These are phyloP conservation scores for Syrphus vitripennis DNA, from an alignment of 2,888 invertebrate species.

Conservation along the genomic window DNA sequence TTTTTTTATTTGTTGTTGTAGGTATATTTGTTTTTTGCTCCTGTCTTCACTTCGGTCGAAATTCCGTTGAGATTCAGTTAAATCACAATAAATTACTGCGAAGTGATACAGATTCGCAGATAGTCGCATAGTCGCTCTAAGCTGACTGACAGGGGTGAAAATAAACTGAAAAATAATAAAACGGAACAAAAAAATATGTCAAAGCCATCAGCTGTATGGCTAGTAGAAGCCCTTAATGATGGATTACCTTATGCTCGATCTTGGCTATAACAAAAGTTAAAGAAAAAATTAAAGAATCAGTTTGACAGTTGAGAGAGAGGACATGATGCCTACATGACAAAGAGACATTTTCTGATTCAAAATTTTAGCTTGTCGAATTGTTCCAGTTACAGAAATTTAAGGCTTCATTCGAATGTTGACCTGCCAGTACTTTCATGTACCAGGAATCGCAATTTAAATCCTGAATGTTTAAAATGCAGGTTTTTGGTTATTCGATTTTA, in stretches of 20 bases:
- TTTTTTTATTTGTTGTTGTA: constrained; percentile 24
- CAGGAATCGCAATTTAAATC: no score
- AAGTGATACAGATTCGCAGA: constrained; percentile 68
- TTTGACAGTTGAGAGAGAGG: background rate
- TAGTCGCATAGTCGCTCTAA: constrained; percentile 55
- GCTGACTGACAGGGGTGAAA: constrained; percentile 61
- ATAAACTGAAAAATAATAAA: constrained; percentile 47
- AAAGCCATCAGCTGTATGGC: background rate
- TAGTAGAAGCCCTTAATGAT: constrained; percentile 15
- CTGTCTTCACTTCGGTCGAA: constrained; percentile 69
- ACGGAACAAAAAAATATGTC: constrained; percentile 10
- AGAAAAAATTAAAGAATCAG: background rate
- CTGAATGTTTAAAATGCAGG: no score
- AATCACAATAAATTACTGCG: constrained; percentile 71
- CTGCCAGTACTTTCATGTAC: no score
- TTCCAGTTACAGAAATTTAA: no score
- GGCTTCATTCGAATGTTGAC: no score
- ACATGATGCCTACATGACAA: background rate
- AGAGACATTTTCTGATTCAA: background rate
- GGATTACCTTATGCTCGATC: constrained; percentile 18
- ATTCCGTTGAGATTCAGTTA: constrained; percentile 71
- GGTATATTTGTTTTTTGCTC: constrained; percentile 55
- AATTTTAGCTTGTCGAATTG: background rate
- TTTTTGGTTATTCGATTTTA: no score
- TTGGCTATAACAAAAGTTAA: background rate